Evolutionary conservation across 2,113 vertebrate genomes (phyloP).

Genomic region (Nettapus auritus): DNA sequence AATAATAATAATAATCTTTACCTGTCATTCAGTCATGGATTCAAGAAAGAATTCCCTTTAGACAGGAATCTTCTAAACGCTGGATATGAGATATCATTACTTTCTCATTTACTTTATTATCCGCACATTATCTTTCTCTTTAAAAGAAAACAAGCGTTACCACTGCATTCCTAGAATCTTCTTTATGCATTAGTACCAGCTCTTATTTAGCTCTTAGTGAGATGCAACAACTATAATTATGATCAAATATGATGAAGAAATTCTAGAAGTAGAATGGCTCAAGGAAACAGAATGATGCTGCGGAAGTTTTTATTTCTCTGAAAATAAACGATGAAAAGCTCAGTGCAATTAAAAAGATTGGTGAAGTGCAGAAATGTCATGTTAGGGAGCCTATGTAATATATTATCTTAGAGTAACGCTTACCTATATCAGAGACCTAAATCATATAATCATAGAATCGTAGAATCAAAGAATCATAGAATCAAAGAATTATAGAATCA

Average conservation of each 20-base stretch:
- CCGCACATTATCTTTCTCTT: neutral
- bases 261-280: neutral
- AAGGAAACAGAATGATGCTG: neutral
- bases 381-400: neutral
- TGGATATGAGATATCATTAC: neutral
- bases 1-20: neutral
- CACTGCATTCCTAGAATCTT: neutral
- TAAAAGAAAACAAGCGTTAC: neutral
- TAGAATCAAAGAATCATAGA: too few relatives aligned
- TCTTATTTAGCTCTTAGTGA: neutral
- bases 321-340: neutral
- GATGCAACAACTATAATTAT: neutral
- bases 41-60: neutral
- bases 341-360: neutral
- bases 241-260: neutral
- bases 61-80: neutral
- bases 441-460: neutral
- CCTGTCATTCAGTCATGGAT: neutral
- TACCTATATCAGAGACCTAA: neutral
- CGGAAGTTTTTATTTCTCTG: neutral
- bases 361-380: neutral
- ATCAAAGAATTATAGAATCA: too few relatives aligned
- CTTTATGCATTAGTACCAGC: neutral
- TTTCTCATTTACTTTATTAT: neutral
- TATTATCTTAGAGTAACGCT: neutral